Base-by-base conservation (phyloP, 1,140 invertebrate species). In the Macrobrachium rosenbergii region DNA sequence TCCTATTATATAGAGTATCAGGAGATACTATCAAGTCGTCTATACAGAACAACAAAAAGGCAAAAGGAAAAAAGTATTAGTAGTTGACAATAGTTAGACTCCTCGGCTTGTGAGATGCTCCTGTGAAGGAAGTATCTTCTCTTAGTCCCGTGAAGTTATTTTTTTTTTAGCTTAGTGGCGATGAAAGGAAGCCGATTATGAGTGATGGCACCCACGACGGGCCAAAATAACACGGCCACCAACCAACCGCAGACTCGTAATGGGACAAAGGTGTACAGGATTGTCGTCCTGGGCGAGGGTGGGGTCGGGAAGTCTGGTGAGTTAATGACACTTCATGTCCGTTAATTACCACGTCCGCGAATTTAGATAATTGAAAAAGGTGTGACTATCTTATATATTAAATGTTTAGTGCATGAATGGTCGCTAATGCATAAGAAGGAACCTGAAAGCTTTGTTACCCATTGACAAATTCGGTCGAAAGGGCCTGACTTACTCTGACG, bases 241-340 rank as follows among this genome's bases (percentile, higher is more conserved):
- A 62, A 79, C 83, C 83, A 86, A n/a, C 69, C 23, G 21, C 76
- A 86, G 63, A 80, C 83, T 37, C 60, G 83, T 17, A 86, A 86
- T 73, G 83, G 83, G 76, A 86, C 62, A 21, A 86, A 86, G 23
- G 83, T 86, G 59, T 86, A 80, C 64, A 69, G 77, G 21, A 86
- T 86, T 45, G 83, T 86, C 21, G 83, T 86, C 45, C 43, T 86
- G 67, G 83, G 83, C 17, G 83, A 86, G 76, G 83, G 83, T 43
- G 83, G 83, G 52, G 83, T 86, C 64, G 83, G 83, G 43, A 86
- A 86, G 67, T 86, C 83, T 23, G 83, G 83, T 86, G 37, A 86
- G 83, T 21, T 14, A 43, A 37, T 37, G 28, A 37, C 28, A 37
- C 28, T 37, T 37, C 28, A 3, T 37, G 28, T 37, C 28, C 28